Conservation (phyloP, 2,888 invertebrate species). For the Caenorhabditis uteleia region DNA sequence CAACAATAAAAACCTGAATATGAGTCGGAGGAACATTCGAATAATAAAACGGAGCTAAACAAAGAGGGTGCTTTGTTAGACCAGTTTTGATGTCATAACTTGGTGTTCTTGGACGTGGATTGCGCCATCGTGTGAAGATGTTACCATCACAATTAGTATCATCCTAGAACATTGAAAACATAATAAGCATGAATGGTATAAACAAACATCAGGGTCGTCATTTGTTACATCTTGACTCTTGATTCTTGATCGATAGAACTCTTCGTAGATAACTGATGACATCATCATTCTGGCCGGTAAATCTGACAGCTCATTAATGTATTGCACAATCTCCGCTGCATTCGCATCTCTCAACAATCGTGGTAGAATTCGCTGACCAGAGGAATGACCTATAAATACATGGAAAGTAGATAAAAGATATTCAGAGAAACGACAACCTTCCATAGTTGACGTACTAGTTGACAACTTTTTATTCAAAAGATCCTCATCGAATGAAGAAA, state of each 20-base stretch:
- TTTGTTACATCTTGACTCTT: conserved; percentile 17
- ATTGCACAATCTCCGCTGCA: conserved; percentile 28
- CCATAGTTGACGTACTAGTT: conserved; percentile 26
- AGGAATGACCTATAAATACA: not conserved
- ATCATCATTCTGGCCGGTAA: conserved; percentile 54
- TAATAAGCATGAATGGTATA: too few relatives aligned
- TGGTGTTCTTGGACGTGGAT: conserved; percentile 17
- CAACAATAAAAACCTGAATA: not conserved
- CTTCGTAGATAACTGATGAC: conserved; percentile 41
- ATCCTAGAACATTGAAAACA: not conserved
- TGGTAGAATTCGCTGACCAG: conserved; percentile 38
- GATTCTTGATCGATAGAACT: conserved; percentile 37
- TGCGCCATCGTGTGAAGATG: conserved; percentile 25
- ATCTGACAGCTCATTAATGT: conserved; percentile 52
- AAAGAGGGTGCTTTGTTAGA: not conserved
- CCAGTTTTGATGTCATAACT: conserved; percentile 4
- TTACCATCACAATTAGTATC: conserved; percentile 6
- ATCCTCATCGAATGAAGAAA: conserved; percentile 19
- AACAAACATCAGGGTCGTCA: not conserved
- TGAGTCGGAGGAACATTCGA: conserved; percentile 5
- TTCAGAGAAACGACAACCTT: too few relatives aligned
- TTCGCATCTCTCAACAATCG: conserved; percentile 30
- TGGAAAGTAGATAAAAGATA: not conserved
- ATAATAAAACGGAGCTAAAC: conserved; percentile 7
- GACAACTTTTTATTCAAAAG: conserved; percentile 18